A percentile compares a stretch with the other conserved stretches of the same genome.
Evolutionary conservation across 1,140 invertebrate species (phyloP).

Genomic region (Zophobas atratus): DNA sequence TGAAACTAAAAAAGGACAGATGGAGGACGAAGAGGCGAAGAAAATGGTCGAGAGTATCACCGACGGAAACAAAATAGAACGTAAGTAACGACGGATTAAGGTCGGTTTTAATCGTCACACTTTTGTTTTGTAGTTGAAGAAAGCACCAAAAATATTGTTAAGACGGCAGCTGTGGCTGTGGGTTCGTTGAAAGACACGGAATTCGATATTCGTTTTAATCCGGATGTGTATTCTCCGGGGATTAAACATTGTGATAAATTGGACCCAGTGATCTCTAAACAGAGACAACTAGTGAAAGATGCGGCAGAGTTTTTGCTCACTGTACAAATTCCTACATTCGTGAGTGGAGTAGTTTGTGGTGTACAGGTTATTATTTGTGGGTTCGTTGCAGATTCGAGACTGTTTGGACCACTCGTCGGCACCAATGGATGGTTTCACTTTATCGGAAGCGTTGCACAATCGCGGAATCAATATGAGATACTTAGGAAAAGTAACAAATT

Average conservation of each 20-base stretch:
- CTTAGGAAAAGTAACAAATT: conserved; percentile 88
- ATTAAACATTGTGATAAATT: conserved; percentile 86
- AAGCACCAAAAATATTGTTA: conserved; percentile 91
- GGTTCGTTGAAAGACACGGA: conserved; percentile 94
- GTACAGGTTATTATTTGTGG: conserved; percentile 36
- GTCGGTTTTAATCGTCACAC: conserved; percentile 31
- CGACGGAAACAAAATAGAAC: conserved; percentile 88
- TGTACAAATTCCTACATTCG: conserved; percentile 94
- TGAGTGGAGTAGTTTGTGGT: conserved; percentile 70
- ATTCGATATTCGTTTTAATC: conserved; percentile 98
- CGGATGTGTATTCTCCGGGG: conserved; percentile 96
- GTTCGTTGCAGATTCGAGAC: conserved; percentile 82
- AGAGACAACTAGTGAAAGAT: conserved; percentile 92
- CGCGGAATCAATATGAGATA: conserved; percentile 98
- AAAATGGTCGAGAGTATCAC: conserved; percentile 93
- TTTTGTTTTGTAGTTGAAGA: conserved; percentile 80
- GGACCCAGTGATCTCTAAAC: conserved; percentile 81
- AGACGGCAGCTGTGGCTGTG: conserved; percentile 89
- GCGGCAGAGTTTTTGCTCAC: conserved; percentile 95
- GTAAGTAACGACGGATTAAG: conserved; percentile 68
- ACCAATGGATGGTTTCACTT: conserved; percentile 95
- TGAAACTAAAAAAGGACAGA: conserved; percentile 68
- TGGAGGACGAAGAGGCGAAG: conserved; percentile 90
- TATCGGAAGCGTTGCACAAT: conserved; percentile 94
- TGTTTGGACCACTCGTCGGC: conserved; percentile 93